Base-by-base conservation (phyloP, 1,140 invertebrate genomes). In the Bradynema listronoti region DNA sequence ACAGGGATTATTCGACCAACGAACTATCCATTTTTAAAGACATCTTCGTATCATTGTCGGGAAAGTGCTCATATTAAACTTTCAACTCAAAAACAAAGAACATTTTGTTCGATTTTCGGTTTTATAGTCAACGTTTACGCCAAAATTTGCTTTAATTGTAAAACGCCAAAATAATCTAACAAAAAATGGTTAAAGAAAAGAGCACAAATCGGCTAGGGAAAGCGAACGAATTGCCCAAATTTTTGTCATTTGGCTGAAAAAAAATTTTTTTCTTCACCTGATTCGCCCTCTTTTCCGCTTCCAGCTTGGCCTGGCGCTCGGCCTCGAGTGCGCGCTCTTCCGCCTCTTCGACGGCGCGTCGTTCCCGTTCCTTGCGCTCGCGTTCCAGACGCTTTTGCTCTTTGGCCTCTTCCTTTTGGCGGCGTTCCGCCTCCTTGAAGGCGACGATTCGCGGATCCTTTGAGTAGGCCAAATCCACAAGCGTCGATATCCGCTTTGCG, bases 391-490 rank as follows among this genome's bases (percentile, higher is more conserved):
- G 6, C 79, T 83, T 74, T 79, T 81, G 61, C 19, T 69, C 71
- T 49, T 73, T 69, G 33, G 65, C 68, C 11, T 68, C 89, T 36
- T 87, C 81, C 79, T 94, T 96, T 61, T 85, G 86, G 66, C 91
- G 87, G 27, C 52, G 47, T 11, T 61, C 61, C 1, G 59, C 30
- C 16, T 63, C 83, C 68, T 90, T 92, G 78, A 95, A 95, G 68
- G 85, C 86, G 24, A 71, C 84, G 69, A 97, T 90, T 65, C 93
- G 83, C 0, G 92, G 92, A 82, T 98, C 94, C 78, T 87, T 85
- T 65, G 86, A 86, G 80, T 97, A 97, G 0, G 90, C 90, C 78
- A 89, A 84, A 75, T 98, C 92, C 24, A 70, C 61, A 16, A 66
- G 46, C n/a, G 32, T 53, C 6, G 55, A 54, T 4, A 70, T 39